Percentiles rank a stretch among this genome's conserved stretches.
phyloP scores from a whole-genome alignment of 2,113 vertebrate species.

The Microcebus jonahi region DNA sequence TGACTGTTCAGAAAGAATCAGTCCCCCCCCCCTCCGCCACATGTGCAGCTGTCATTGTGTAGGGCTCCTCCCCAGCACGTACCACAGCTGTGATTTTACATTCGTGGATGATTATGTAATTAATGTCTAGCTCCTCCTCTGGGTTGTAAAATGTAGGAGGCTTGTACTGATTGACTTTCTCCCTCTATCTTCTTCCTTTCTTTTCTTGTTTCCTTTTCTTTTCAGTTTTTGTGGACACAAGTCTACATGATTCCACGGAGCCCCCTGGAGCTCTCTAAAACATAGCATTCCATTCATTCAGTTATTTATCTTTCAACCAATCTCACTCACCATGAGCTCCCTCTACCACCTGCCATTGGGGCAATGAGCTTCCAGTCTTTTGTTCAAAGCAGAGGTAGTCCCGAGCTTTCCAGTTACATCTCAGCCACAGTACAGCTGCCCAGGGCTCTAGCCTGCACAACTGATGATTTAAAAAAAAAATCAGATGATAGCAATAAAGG shows the following conservation, averaged over 20 bases:
- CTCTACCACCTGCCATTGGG: background rate
- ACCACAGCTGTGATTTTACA: background rate
- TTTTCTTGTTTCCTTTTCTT: background rate
- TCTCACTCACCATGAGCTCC: background rate
- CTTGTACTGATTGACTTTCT: background rate
- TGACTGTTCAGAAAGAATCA: background rate
- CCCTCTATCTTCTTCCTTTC: background rate
- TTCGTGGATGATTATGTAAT: background rate
- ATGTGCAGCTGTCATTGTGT: rapidly evolving
- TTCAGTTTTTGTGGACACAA: background rate
- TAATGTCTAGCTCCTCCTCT: background rate
- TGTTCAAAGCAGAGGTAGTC: background rate
- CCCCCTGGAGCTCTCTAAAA: background rate
- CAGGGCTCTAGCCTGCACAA: background rate
- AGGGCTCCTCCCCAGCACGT: background rate
- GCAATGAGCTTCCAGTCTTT: background rate
- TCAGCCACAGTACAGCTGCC: background rate
- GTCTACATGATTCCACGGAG: background rate
- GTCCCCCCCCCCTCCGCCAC: background rate
- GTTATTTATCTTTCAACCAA: background rate
- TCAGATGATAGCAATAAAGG: background rate
- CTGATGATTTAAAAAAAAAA: background rate
- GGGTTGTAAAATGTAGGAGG: background rate
- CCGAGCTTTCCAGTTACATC: background rate
- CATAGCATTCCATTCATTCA: background rate